A percentile compares a stretch with the other conserved stretches of the same genome.
Conservation (phyloP, 2,888 invertebrate genomes). For the Augochlorella aurata region DNA sequence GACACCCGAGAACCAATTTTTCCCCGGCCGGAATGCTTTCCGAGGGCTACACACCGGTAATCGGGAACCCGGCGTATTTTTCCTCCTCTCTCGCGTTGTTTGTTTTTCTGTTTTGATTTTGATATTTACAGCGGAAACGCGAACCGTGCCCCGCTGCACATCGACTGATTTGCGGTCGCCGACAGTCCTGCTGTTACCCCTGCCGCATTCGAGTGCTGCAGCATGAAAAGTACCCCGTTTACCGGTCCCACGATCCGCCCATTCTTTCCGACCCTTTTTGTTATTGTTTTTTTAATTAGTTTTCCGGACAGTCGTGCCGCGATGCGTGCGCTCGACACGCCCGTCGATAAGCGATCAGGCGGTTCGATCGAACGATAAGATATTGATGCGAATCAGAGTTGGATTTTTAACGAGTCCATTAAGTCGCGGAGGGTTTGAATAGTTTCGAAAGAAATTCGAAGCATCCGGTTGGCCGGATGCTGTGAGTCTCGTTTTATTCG, state of each 20-base stretch:
- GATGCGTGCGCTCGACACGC: background rate
- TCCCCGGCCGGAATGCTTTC: constrained; percentile 32
- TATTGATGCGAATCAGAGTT: background rate
- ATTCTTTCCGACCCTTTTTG: background rate
- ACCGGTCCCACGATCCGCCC: background rate
- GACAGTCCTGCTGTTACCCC: background rate
- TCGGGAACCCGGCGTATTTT: constrained; percentile 25
- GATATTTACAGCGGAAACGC: constrained; percentile 5
- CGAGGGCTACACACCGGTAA: constrained; percentile 29
- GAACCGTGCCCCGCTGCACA: constrained; percentile 42
- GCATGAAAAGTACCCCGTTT: constrained; percentile 15
- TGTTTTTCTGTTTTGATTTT: background rate
- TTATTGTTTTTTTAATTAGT: constrained; percentile 10
- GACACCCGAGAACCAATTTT: constrained; percentile 58
- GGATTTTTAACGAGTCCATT: too few species aligned
- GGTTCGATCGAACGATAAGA: background rate
- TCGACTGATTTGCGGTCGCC: constrained; percentile 34
- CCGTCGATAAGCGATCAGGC: background rate
- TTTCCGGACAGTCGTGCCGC: background rate
- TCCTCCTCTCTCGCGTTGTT: background rate
- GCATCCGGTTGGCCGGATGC: too few species aligned
- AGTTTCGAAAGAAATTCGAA: too few species aligned
- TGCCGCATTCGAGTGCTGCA: background rate
- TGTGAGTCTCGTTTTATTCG: background rate
- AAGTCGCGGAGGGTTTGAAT: too few species aligned